These are phyloP conservation scores for Dendrolimus pini DNA, from an alignment of 2,888 invertebrate genomes.

Conservation along the genomic window DNA sequence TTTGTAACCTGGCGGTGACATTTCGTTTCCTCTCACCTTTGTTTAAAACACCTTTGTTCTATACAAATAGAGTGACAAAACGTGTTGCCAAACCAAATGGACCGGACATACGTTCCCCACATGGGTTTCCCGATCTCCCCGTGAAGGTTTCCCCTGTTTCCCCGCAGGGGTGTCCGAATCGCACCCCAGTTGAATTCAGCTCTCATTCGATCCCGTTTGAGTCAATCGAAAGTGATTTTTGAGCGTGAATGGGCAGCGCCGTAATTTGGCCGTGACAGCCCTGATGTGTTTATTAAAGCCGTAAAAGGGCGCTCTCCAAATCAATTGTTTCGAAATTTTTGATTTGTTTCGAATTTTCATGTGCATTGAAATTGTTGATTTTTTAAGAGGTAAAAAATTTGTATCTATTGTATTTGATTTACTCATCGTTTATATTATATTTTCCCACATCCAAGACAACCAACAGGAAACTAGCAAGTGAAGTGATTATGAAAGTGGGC, in stretches of 20 bases:
- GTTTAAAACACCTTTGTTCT: background rate
- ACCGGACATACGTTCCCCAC: conserved; percentile 71
- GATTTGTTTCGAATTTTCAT: background rate
- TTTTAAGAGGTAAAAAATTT: too few relatives aligned
- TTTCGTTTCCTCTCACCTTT: too few relatives aligned
- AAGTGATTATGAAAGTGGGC: too few relatives aligned
- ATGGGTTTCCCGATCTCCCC: conserved; percentile 43
- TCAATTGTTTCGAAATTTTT: background rate
- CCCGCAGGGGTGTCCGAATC: conserved; percentile 40
- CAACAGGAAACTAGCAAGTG: too few relatives aligned
- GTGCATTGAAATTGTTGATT: too few relatives aligned
- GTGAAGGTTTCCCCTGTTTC: background rate
- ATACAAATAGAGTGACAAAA: background rate
- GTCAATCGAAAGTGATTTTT: conserved; percentile 74
- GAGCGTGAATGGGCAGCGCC: conserved; percentile 70
- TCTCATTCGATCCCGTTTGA: conserved; percentile 73
- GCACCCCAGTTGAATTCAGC: conserved; percentile 68
- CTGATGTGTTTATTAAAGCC: conserved; percentile 67
- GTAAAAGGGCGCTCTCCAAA: conserved; percentile 39
- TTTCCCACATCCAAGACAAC: too few relatives aligned
- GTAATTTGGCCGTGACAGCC: conserved; percentile 71
- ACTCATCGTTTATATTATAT: too few relatives aligned
- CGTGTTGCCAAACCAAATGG: conserved; percentile 37
- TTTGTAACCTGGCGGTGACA: too few relatives aligned
- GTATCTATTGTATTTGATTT: too few relatives aligned